Evolutionary conservation across 1,140 invertebrate genomes (phyloP), one percentile per base, ranked within the genome.

Genomic region (Drepana arcuata): DNA sequence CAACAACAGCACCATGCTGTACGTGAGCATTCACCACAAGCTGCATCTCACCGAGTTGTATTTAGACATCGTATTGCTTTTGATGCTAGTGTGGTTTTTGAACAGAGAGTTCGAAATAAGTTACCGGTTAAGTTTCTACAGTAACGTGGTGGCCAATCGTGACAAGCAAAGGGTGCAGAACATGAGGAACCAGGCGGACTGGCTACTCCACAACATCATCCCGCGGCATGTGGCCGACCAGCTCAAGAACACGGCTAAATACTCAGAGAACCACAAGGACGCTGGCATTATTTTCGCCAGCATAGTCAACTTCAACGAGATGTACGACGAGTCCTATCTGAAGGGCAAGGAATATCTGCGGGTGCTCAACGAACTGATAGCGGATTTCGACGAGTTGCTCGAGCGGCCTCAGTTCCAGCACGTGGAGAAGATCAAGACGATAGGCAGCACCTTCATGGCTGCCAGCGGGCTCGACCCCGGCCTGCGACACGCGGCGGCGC

Each of bases 391-490:
- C 70, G 95, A 98, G 61, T 73, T 99, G 3, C 73, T 99, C 0
- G 90, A 93, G 31, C 87, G 90, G 14, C 83, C 88, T 0, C 89
- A 96, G 48, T 99, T 95, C 61, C 88, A 90, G 23, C 91, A 94
- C 34, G 93, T 99, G 1, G 96, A 98, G 68, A 99, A 99, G 79
- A 99, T 99, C 41, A 99, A 99, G 72, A 99, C 97, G 0, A 99
- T 99, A 41, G 97, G 96, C 2, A 93, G 93, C 45, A 97, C 96
- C 0, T 98, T 97, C 53, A 99, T 99, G 97, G 96, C 96, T 1
- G 97, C 97, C 0, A 96, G 95, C 40, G 97, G 97, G 0, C 74
- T 99, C 9, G 95, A 97, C 82, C 91, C 93, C 0, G 86, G 89
- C 41, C 84, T 90, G 42, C 83, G 91, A 1, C 74, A 84, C 3